Conservation (phyloP, 2,888 invertebrate species). For the Morinoia aosen region DNA sequence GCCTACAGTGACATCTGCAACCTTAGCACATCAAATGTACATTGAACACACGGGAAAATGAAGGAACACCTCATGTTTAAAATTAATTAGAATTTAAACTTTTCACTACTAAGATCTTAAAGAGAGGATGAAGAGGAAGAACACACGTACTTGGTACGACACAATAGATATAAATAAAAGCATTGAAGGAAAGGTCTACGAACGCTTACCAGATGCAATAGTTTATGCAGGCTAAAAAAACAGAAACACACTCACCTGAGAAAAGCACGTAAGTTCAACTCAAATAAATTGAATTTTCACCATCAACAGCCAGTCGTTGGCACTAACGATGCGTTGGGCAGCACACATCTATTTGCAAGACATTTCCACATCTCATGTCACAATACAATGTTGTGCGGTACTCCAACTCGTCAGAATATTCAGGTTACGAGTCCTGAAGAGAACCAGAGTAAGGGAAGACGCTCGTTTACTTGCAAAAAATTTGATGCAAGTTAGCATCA, state of each 20-base stretch:
- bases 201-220: not conserved
- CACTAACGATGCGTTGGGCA: no score
- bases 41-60: not conserved
- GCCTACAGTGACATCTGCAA: not conserved
- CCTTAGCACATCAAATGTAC: not conserved
- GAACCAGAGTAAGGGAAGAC: no score
- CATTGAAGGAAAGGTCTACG: not conserved
- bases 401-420: no score
- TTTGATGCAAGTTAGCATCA: no score
- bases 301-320: not conserved
- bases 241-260: not conserved
- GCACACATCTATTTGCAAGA: no score
- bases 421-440: no score
- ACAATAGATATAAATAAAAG: not conserved
- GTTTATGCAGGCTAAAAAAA: not conserved
- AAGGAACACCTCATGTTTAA: not conserved
- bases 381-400: no score
- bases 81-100: not conserved
- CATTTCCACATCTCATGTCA: no score
- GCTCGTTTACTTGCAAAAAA: no score
- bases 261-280: not conserved
- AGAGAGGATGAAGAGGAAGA: not conserved
- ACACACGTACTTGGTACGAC: not conserved
- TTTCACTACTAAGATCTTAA: not conserved
- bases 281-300: not conserved